These are phyloP conservation scores for Argyra leucocephala DNA, from an alignment of 2,888 invertebrate genomes.

Conservation along the genomic window DNA sequence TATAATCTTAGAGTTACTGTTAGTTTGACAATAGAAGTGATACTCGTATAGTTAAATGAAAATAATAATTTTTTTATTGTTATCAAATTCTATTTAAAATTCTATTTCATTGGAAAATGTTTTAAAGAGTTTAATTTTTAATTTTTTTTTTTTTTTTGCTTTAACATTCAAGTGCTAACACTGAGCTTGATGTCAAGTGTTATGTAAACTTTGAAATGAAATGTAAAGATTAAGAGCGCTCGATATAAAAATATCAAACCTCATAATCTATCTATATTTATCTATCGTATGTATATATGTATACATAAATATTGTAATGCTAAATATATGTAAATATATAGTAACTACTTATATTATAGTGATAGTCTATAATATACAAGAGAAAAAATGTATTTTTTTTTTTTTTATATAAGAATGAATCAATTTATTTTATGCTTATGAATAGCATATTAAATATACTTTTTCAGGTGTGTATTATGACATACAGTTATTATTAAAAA, in stretches of 20 bases:
- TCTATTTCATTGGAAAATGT: no score
- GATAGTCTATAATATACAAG: no score
- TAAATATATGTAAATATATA: neutral
- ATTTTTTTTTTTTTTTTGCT: neutral
- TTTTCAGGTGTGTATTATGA: no score
- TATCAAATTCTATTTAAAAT: no score
- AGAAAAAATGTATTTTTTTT: no score
- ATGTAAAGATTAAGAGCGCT: neutral
- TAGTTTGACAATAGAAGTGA: no score
- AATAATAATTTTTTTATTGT: no score
- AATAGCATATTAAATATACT: neutral
- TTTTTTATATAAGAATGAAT: neutral
- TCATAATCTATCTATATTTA: neutral
- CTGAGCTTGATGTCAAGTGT: neutral
- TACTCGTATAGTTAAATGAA: no score
- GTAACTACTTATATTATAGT: neutral
- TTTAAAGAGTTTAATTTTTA: no score
- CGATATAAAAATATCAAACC: no score
- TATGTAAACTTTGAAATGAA: neutral
- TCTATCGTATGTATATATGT: neutral
- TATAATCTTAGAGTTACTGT: no score
- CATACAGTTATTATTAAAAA: no score
- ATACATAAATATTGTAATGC: neutral
- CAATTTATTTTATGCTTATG: neutral
- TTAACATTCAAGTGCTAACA: neutral